Conservation (phyloP, 2,113 vertebrate species). For the Antigone vipio region DNA sequence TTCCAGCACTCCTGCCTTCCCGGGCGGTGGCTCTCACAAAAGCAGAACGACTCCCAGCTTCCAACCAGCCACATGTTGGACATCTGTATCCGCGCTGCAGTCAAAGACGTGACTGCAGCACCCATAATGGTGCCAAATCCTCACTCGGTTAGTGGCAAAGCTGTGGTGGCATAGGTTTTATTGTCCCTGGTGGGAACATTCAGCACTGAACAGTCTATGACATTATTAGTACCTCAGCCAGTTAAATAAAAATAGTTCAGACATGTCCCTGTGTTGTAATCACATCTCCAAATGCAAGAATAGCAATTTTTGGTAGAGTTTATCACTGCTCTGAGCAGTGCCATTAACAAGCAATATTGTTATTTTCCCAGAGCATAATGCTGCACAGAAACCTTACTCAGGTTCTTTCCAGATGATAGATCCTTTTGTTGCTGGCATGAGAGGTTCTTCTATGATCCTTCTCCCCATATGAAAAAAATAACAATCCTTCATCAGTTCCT, state of each 20-base stretch:
- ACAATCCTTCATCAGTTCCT: not conserved
- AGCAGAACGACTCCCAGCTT: not conserved
- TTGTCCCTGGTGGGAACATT: not conserved
- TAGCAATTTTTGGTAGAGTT: slow-evolving; percentile 14
- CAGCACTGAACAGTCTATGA: not conserved
- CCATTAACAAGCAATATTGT: not conserved
- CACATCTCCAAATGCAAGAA: slow-evolving; percentile 35
- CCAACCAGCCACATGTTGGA: not conserved
- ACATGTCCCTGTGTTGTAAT: not conserved
- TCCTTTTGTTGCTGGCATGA: not conserved
- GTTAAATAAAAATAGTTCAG: slow-evolving; percentile 24
- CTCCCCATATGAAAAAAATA: not conserved
- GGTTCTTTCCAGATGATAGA: not conserved
- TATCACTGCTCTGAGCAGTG: slow-evolving; percentile 36
- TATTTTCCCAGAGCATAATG: not conserved
- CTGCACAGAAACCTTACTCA: not conserved
- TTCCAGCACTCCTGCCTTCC: not conserved
- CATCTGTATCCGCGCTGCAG: not conserved
- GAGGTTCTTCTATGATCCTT: not conserved
- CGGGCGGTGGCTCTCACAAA: not conserved
- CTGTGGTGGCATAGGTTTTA: not conserved
- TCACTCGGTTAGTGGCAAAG: not conserved
- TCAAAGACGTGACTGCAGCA: fast-evolving
- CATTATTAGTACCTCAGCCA: slow-evolving; percentile 20
- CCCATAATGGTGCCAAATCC: not conserved